Evolutionary conservation across 1,140 invertebrate species (phyloP).

Genomic region (Phymastichus coffea): DNA sequence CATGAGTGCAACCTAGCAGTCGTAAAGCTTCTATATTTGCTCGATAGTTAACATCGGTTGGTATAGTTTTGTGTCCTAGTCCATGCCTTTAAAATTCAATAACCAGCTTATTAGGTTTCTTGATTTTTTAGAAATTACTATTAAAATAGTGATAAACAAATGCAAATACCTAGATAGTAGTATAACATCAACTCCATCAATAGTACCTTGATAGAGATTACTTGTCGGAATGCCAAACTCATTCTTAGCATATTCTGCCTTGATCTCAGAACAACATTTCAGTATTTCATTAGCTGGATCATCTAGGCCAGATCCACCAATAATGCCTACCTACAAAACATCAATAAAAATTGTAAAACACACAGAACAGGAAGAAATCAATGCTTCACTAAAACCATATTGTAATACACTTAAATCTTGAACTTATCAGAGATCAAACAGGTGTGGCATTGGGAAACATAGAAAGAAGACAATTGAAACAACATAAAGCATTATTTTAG

Average conservation of each 20-base stretch:
- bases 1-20: slow-evolving; percentile 83
- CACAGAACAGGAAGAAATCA: not conserved
- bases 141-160: not conserved
- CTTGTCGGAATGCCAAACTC: slow-evolving; percentile 83
- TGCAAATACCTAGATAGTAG: slow-evolving; percentile 69
- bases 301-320: slow-evolving; percentile 91
- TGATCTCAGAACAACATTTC: slow-evolving; percentile 62
- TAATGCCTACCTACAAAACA: slow-evolving; percentile 93
- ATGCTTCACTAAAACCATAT: not conserved
- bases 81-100: slow-evolving; percentile 71
- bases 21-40: slow-evolving; percentile 96
- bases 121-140: not conserved
- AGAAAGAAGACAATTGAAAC: too few species aligned
- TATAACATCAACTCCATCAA: slow-evolving; percentile 77
- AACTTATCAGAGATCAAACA: too few species aligned
- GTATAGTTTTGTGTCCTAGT: slow-evolving; percentile 76
- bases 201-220: slow-evolving; percentile 73
- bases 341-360: slow-evolving; percentile 25
- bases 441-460: too few species aligned
- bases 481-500: too few species aligned
- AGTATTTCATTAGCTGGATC: slow-evolving; percentile 74
- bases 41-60: slow-evolving; percentile 88
- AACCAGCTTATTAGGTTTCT: too few species aligned
- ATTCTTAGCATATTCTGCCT: slow-evolving; percentile 58
- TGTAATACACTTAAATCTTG: not conserved